These are phyloP conservation scores for Cladopsammia gracilis DNA, from an alignment of 64 coral and sea anemone genomes.

Conservation along the genomic window DNA sequence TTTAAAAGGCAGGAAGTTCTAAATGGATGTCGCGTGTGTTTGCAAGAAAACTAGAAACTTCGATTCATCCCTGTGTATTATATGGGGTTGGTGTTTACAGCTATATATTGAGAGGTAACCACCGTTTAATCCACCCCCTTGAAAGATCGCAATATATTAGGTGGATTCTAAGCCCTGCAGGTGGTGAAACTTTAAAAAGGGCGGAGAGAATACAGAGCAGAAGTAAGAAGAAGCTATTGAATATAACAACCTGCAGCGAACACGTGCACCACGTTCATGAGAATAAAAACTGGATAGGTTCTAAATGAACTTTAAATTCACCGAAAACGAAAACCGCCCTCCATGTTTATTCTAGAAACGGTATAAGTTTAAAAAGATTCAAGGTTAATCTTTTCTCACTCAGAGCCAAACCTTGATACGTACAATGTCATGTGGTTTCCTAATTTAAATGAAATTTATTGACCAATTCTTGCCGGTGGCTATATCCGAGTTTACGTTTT, in stretches of 20 bases:
- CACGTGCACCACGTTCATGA: too few relatives aligned
- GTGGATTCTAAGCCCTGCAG: neutral
- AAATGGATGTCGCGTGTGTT: slow-evolving; percentile 1
- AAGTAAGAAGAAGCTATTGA: neutral
- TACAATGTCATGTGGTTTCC: too few relatives aligned
- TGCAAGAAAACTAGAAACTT: slow-evolving; percentile 13
- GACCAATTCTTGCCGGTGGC: too few relatives aligned
- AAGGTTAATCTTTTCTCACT: too few relatives aligned
- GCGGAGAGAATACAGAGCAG: neutral
- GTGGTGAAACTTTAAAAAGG: neutral
- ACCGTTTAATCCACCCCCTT: neutral
- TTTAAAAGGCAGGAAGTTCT: neutral
- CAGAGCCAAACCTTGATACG: neutral
- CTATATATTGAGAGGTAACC: slow-evolving; percentile 18
- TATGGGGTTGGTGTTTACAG: slow-evolving; percentile 13
- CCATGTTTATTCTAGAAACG: too few relatives aligned
- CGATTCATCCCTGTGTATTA: neutral
- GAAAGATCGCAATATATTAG: slow-evolving; percentile 13
- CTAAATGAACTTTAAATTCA: too few relatives aligned
- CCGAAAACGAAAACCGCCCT: too few relatives aligned
- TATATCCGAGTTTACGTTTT: too few relatives aligned
- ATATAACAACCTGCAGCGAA: neutral
- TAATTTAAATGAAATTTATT: too few relatives aligned
- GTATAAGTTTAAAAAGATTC: too few relatives aligned
- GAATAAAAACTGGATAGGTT: too few relatives aligned